Conservation (phyloP, 2,888 invertebrate species). For the Schizaphis graminum region DNA sequence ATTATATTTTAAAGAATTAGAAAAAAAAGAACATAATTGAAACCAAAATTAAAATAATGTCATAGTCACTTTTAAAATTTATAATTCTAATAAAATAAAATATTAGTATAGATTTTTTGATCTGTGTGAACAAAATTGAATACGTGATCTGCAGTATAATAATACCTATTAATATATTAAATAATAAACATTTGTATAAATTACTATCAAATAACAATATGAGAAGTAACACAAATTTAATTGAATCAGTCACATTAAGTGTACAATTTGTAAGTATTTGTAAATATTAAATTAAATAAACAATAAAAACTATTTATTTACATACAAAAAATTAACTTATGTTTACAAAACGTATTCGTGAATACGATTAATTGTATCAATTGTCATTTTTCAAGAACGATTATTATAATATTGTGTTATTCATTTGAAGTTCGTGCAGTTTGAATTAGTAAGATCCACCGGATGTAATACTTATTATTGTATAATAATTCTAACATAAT, state of each 20-base stretch:
- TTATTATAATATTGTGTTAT: too few species aligned
- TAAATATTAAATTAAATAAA: neutral
- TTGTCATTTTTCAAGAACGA: too few species aligned
- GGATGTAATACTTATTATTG: neutral
- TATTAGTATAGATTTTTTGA: neutral
- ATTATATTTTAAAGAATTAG: neutral
- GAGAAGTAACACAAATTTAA: neutral
- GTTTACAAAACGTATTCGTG: neutral
- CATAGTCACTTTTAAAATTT: neutral
- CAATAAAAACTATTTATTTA: neutral
- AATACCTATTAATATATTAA: neutral
- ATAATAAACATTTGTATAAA: neutral
- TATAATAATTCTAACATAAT: neutral
- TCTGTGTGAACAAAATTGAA: neutral
- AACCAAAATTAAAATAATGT: neutral
- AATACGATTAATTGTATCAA: neutral
- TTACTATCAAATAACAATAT: neutral
- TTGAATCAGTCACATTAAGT: neutral
- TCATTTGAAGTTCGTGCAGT: too few species aligned
- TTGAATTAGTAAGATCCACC: neutral
- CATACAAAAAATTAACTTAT: neutral
- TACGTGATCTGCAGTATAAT: neutral
- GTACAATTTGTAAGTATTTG: neutral
- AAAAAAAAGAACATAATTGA: neutral
- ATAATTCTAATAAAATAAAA: neutral